Conservation (phyloP, 2,113 vertebrate genomes). For the Macquaria australasica region DNA sequence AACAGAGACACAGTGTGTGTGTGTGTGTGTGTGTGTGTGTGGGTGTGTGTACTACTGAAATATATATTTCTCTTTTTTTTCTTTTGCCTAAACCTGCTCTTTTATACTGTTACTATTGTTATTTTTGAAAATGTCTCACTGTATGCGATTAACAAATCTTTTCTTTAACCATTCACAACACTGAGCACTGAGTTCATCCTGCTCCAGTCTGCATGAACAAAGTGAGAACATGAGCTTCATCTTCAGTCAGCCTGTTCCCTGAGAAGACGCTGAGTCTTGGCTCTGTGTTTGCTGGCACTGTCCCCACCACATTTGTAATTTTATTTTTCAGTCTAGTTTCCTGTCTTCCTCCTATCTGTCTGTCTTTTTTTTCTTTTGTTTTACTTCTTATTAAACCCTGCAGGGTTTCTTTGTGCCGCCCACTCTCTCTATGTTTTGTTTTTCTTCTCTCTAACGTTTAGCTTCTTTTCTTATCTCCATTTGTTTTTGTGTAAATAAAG, state of each 20-base stretch:
- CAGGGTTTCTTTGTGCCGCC: slow-evolving; percentile 38
- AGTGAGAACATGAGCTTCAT: neutral
- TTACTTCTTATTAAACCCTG: slow-evolving; percentile 39
- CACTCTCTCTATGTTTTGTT: slow-evolving; percentile 8
- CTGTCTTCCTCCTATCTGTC: neutral
- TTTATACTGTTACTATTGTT: no score
- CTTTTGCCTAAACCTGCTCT: neutral
- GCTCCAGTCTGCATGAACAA: neutral
- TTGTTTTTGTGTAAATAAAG: slow-evolving; percentile 23
- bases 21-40: neutral
- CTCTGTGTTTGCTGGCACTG: slow-evolving; percentile 3
- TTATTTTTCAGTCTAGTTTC: slow-evolving; percentile 14
- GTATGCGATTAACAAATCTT: neutral
- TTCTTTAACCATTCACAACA: neutral
- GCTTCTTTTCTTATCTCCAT: neutral
- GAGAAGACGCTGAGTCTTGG: neutral
- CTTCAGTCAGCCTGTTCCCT: neutral
- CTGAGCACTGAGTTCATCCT: neutral
- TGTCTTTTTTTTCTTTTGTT: neutral
- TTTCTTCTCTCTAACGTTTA: slow-evolving; percentile 8
- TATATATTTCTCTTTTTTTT: neutral
- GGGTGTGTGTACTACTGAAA: no score
- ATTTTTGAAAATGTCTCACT: neutral
- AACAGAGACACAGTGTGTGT: neutral
- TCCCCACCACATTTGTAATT: slow-evolving; percentile 20